A percentile compares a stretch with the other conserved stretches of the same genome.
Evolutionary conservation across 2,797 vertebrate genomes (phyloP).

Genomic region (Microctenopoma lineatum): DNA sequence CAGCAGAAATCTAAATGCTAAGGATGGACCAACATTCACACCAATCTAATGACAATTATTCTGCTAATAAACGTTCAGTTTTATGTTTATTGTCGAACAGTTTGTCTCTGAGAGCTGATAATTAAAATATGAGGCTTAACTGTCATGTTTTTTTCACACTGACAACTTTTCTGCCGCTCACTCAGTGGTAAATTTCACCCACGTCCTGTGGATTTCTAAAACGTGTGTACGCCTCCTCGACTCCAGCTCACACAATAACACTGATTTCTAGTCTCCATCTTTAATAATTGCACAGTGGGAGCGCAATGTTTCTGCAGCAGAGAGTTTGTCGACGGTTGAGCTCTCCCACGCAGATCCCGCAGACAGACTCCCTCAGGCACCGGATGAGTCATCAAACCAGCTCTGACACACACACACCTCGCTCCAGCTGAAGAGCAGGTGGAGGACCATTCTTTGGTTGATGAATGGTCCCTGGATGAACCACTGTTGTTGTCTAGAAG

Average conservation of each 20-base stretch:
- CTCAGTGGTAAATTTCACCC: neutral
- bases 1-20: no score
- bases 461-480: no score
- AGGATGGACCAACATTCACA: no score
- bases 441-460: neutral
- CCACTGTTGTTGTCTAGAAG: no score
- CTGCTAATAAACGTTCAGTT: no score
- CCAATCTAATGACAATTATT: no score
- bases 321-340: slow-evolving; percentile 4
- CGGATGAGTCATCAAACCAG: slow-evolving; percentile 48
- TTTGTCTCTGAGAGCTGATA: no score
- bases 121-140: no score
- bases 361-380: slow-evolving; percentile 37
- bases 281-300: slow-evolving; percentile 26
- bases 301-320: slow-evolving; percentile 19
- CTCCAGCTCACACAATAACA: neutral
- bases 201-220: slow-evolving; percentile 7
- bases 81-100: no score
- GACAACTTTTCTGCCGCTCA: neutral
- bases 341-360: slow-evolving; percentile 62
- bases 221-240: neutral
- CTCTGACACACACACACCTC: neutral
- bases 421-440: neutral
- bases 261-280: slow-evolving; percentile 6
- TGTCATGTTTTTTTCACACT: neutral